These are phyloP conservation scores for Leptodactylus fuscus DNA, from an alignment of 2,113 vertebrate genomes.

Conservation along the genomic window DNA sequence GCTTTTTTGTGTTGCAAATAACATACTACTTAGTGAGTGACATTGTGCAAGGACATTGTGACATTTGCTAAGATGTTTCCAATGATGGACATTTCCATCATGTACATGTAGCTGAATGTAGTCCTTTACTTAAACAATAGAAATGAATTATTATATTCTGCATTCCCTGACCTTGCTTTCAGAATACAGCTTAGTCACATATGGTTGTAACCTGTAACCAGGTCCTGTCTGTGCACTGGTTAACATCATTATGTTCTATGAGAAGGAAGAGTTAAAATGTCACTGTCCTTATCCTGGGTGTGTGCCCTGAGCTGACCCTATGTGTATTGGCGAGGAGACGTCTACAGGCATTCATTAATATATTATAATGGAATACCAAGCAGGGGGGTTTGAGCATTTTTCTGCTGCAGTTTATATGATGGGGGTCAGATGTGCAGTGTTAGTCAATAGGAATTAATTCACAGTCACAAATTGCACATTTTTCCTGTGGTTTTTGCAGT, in stretches of 20 bases:
- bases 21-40: conserved; percentile 8
- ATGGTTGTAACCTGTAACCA: neutral
- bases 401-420: too few species aligned
- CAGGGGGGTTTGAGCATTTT: too few species aligned
- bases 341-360: neutral
- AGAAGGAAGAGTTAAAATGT: conserved; percentile 1
- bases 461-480: neutral
- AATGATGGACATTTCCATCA: neutral
- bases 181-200: neutral
- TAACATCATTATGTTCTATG: neutral
- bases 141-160: neutral
- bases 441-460: too few species aligned
- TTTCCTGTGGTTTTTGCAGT: too few species aligned
- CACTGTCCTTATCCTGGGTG: neutral
- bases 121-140: neutral
- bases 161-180: neutral
- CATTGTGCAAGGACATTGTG: neutral
- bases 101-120: neutral
- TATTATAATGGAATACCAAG: too few species aligned
- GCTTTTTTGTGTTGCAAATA: conserved; percentile 29
- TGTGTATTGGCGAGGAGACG: neutral
- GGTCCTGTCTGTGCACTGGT: neutral
- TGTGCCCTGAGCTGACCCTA: neutral
- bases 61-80: neutral
- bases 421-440: too few species aligned